Conservation (phyloP, 2,888 invertebrate genomes). For the Callyntrura guangdongensis region DNA sequence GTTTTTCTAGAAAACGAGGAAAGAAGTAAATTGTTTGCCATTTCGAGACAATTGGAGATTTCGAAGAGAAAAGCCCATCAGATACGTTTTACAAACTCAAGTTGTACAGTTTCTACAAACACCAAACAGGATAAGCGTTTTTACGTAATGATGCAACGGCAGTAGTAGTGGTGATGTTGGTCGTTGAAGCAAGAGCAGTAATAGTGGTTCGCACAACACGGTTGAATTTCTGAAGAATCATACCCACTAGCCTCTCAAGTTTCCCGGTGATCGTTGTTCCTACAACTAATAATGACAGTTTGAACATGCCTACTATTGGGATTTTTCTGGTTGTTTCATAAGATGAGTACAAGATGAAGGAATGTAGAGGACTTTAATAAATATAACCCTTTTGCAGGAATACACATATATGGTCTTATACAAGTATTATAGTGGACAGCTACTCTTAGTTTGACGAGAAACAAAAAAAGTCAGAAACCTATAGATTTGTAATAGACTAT, state of each 20-base stretch:
- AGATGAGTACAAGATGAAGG: constrained; percentile 40
- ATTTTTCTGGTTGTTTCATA: constrained; percentile 60
- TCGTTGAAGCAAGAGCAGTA: not conserved
- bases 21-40: constrained; percentile 70
- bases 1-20: not conserved
- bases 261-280: not conserved
- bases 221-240: not conserved
- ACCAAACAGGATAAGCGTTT: constrained; percentile 40
- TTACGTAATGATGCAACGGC: constrained; percentile 32
- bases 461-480: not conserved
- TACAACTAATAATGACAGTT: constrained; percentile 29
- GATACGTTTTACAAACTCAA: constrained; percentile 12
- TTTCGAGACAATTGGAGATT: constrained; percentile 69
- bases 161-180: not conserved
- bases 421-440: too few relatives aligned
- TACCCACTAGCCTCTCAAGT: not conserved
- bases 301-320: constrained; percentile 43
- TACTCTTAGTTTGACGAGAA: too few relatives aligned
- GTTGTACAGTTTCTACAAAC: not conserved
- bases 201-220: not conserved
- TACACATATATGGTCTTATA: not conserved
- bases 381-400: not conserved
- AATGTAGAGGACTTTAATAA: not conserved
- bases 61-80: constrained; percentile 61
- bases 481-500: not conserved